Conservation (phyloP, 1,140 invertebrate genomes). For the Samia ricini region DNA sequence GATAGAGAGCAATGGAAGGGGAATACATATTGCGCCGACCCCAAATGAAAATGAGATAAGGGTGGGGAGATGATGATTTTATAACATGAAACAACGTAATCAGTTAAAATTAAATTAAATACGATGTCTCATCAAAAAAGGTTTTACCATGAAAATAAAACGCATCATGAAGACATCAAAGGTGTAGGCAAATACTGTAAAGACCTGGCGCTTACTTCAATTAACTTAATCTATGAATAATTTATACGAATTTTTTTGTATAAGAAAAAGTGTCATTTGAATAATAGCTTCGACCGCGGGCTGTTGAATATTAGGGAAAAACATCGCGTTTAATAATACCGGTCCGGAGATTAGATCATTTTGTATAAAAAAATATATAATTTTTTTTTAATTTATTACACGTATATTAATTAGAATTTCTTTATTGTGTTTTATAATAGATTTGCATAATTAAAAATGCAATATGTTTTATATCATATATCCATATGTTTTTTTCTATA, state of each 20-base stretch:
- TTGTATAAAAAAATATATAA: no score
- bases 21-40: no score
- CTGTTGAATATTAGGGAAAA: slow-evolving; percentile 2
- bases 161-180: not conserved
- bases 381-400: slow-evolving; percentile 2
- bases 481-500: not conserved
- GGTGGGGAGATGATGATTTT: no score
- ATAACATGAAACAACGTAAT: no score
- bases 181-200: not conserved
- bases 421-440: slow-evolving; percentile 9
- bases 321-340: slow-evolving; percentile 6
- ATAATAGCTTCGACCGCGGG: slow-evolving; percentile 2
- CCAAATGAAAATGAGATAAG: no score
- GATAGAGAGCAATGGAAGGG: no score
- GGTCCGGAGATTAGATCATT: slow-evolving; percentile 2
- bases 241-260: slow-evolving; percentile 2
- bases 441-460: slow-evolving; percentile 5
- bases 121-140: not conserved
- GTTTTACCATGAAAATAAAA: not conserved
- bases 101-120: no score
- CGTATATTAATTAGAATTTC: slow-evolving; percentile 4
- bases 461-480: not conserved
- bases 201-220: not conserved
- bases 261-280: slow-evolving; percentile 13
- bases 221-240: not conserved